Conservation (phyloP, 2,113 vertebrate species). For the Odocoileus hemionus region DNA sequence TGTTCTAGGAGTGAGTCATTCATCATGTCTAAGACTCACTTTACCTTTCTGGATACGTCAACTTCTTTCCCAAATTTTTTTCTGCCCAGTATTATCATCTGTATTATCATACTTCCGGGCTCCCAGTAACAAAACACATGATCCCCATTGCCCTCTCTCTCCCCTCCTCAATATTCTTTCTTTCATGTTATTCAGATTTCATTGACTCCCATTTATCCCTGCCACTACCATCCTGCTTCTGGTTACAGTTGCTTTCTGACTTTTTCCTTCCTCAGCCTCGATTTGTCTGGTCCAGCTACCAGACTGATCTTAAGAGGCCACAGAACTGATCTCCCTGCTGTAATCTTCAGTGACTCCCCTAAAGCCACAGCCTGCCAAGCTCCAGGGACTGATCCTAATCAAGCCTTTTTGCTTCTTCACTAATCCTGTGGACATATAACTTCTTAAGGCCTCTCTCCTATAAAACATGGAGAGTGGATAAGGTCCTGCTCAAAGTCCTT, state of each 20-base stretch:
- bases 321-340: neutral
- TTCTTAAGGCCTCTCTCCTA: neutral
- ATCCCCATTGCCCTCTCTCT: neutral
- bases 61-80: neutral
- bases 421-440: neutral
- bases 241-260: neutral
- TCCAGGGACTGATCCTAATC: neutral
- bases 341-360: neutral
- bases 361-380: neutral
- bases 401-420: neutral
- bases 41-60: neutral
- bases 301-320: neutral
- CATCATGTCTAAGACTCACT: no score
- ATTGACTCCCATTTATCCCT: neutral
- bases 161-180: neutral
- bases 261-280: neutral
- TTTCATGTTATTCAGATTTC: neutral
- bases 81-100: fast-evolving
- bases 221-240: neutral
- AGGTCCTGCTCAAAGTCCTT: neutral
- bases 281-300: neutral
- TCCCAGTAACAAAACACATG: neutral
- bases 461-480: neutral
- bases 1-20: neutral
- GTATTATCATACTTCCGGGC: neutral